A percentile compares a stretch with the other conserved stretches of the same genome.
These are phyloP conservation scores for Panthera tigris DNA, from an alignment of 2,113 vertebrate species.

Conservation along the genomic window DNA sequence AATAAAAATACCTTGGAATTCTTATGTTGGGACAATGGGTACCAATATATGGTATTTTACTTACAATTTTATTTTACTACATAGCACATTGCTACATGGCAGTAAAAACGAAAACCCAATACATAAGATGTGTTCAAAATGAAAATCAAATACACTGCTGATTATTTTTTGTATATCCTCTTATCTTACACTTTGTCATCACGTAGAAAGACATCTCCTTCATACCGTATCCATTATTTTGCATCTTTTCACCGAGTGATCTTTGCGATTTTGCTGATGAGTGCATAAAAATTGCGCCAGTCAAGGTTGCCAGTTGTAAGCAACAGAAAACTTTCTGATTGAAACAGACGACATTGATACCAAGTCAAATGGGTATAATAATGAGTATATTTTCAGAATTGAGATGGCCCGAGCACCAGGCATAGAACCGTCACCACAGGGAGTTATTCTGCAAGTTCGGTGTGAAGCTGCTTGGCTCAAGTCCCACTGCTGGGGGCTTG, in stretches of 20 bases:
- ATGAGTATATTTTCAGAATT: background rate
- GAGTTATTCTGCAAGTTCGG: background rate
- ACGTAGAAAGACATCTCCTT: background rate
- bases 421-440: background rate
- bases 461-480: background rate
- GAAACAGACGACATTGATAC: background rate
- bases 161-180: background rate
- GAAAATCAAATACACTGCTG: background rate
- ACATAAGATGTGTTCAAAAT: background rate
- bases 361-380: background rate
- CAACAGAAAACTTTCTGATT: background rate
- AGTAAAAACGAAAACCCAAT: background rate
- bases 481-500: background rate
- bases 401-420: background rate
- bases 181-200: background rate
- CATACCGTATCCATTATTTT: background rate
- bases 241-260: background rate
- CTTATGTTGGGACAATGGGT: background rate
- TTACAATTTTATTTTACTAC: background rate
- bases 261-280: background rate
- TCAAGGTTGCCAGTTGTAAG: background rate
- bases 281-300: background rate
- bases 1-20: background rate
- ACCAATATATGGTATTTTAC: background rate
- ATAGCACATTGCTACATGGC: background rate